Percentiles rank a stretch among this genome's conserved stretches.
phyloP scores from a whole-genome alignment of 2,888 invertebrate species.

The Megastigmus dorsalis region DNA sequence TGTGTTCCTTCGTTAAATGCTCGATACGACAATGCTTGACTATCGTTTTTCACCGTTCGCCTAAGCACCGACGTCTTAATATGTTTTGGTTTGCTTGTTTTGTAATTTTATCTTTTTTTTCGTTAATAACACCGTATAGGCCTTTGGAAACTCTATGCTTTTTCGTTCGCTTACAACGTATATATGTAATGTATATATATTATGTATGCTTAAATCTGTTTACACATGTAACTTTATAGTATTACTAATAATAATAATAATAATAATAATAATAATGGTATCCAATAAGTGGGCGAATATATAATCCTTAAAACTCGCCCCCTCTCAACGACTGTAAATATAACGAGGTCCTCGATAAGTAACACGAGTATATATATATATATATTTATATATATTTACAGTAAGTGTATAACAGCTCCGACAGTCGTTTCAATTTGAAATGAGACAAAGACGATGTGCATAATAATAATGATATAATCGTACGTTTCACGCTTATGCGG shows the following conservation, averaged over 20 bases:
- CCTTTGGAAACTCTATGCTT: conserved; percentile 59
- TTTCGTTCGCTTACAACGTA: conserved; percentile 35
- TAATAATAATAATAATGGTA: not conserved
- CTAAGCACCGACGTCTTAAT: not conserved
- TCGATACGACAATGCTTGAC: not conserved
- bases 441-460: not conserved
- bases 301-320: conserved; percentile 5
- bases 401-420: conserved; percentile 11
- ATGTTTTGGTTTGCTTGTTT: not conserved
- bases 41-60: conserved; percentile 16
- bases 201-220: conserved; percentile 5
- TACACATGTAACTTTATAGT: not conserved
- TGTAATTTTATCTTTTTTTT: not conserved
- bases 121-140: conserved; percentile 50
- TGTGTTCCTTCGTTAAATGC: conserved; percentile 18
- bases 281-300: conserved; percentile 2
- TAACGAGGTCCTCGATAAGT: not conserved
- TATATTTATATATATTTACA: conserved; percentile 4
- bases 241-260: not conserved
- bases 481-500: not conserved
- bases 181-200: not conserved
- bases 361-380: not conserved
- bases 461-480: not conserved
- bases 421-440: not conserved
- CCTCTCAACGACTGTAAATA: conserved; percentile 17